Conservation (phyloP, 2,113 vertebrate genomes). For the Bufo gargarizans region DNA sequence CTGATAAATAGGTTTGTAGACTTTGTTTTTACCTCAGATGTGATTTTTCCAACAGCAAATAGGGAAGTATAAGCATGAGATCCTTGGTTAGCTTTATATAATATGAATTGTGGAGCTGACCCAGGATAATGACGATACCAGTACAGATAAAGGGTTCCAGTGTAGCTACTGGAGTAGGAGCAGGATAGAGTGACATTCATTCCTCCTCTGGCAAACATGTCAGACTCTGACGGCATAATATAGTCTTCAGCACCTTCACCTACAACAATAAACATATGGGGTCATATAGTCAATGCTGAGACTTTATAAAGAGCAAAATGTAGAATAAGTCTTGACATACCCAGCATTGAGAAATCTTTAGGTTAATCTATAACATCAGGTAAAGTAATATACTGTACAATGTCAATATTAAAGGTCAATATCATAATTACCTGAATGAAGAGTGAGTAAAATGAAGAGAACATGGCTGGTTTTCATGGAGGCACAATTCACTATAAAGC, state of each 20-base stretch:
- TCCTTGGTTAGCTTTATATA: neutral
- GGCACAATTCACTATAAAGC: too few relatives aligned
- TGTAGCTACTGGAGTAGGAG: neutral
- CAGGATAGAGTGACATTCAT: neutral
- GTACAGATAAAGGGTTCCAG: neutral
- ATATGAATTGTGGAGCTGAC: neutral
- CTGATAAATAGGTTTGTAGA: slow-evolving; percentile 42
- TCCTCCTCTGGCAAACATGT: neutral
- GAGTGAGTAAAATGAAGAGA: too few relatives aligned
- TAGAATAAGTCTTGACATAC: too few relatives aligned
- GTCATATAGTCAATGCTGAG: too few relatives aligned
- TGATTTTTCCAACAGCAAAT: slow-evolving; percentile 9
- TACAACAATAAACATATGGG: neutral
- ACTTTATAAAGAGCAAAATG: too few relatives aligned
- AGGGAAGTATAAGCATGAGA: neutral
- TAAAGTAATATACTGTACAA: too few relatives aligned
- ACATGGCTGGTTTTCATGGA: too few relatives aligned
- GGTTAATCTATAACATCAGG: too few relatives aligned
- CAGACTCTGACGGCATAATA: neutral
- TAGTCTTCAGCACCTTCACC: neutral
- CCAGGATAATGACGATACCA: slow-evolving; percentile 27
- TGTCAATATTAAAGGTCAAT: too few relatives aligned
- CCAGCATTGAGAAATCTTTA: too few relatives aligned
- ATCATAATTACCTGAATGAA: too few relatives aligned
- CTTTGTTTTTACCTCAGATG: neutral